A percentile compares a stretch with the other conserved stretches of the same genome.
These are phyloP conservation scores for Notocelia uddmanniana DNA, from an alignment of 2,888 invertebrate genomes.

Conservation along the genomic window DNA sequence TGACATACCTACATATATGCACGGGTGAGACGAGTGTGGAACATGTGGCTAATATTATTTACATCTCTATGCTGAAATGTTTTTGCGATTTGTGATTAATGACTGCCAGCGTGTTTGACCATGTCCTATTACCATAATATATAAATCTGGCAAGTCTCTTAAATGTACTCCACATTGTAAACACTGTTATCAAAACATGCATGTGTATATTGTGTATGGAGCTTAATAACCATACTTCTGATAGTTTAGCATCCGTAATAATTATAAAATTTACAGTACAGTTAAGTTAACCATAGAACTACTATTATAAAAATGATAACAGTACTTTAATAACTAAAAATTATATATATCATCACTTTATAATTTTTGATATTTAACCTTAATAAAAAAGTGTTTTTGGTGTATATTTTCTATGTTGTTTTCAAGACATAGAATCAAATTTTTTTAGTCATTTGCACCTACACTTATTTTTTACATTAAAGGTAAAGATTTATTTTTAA, in stretches of 20 bases:
- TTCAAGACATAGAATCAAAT: too few relatives aligned
- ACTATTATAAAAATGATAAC: background rate
- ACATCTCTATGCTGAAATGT: conserved; percentile 58
- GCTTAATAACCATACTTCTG: background rate
- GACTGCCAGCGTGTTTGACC: conserved; percentile 2
- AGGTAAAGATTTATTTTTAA: too few relatives aligned
- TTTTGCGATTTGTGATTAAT: conserved; percentile 22
- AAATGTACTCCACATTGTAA: conserved; percentile 10
- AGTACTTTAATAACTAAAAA: background rate
- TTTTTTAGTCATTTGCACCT: too few relatives aligned
- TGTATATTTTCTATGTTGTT: too few relatives aligned
- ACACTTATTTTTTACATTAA: too few relatives aligned
- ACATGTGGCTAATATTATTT: conserved; percentile 68
- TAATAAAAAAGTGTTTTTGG: background rate
- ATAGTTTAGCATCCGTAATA: background rate
- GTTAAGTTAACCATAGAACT: background rate
- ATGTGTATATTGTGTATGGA: background rate
- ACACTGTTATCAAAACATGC: conserved; percentile 13
- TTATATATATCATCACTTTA: too few relatives aligned
- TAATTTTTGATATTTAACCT: too few relatives aligned
- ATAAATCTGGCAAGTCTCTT: background rate
- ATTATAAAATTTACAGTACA: background rate
- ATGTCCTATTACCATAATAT: conserved; percentile 19
- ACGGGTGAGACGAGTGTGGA: conserved; percentile 52
- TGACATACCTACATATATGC: conserved; percentile 44